A percentile compares a stretch with the other conserved stretches of the same genome.
Evolutionary conservation across 2,888 invertebrate species (phyloP).

Genomic region (Caenorhabditis macrosperma): DNA sequence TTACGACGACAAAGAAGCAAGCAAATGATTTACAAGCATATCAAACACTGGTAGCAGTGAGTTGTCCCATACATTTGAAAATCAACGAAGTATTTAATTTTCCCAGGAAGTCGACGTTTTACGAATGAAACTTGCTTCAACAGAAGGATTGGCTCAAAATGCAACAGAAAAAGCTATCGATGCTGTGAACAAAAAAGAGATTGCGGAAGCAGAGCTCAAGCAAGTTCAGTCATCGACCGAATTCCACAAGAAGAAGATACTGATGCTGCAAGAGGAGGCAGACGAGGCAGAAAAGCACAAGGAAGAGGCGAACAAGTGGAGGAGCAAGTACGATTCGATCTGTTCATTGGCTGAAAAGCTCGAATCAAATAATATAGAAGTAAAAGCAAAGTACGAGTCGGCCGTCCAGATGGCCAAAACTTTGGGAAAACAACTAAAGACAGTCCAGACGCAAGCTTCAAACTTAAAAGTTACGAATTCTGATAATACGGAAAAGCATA

Average conservation of each 20-base stretch:
- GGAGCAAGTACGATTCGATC: slow-evolving; percentile 45
- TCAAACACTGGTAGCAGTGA: not conserved
- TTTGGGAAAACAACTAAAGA: slow-evolving; percentile 12
- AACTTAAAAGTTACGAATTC: slow-evolving; percentile 12
- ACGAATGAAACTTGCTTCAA: slow-evolving; percentile 5
- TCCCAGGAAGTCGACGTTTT: slow-evolving; percentile 7
- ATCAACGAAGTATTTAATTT: not conserved
- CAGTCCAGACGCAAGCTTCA: slow-evolving; percentile 8
- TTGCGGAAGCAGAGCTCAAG: slow-evolving; percentile 26
- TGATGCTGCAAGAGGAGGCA: slow-evolving; percentile 4
- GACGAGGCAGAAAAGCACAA: slow-evolving; percentile 38
- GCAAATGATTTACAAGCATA: not conserved
- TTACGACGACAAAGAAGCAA: not conserved
- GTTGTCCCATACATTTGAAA: not conserved
- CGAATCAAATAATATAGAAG: slow-evolving; percentile 18
- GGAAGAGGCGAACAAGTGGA: slow-evolving; percentile 32
- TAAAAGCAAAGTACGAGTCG: slow-evolving; percentile 32
- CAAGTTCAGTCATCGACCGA: slow-evolving; percentile 10
- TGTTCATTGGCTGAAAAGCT: slow-evolving; percentile 24
- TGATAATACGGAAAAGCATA: not conserved
- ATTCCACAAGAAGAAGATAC: not conserved
- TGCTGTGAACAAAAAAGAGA: slow-evolving; percentile 28
- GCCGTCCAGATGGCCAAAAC: slow-evolving; percentile 15
- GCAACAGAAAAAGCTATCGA: not conserved
- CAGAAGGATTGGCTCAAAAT: not conserved